These are phyloP conservation scores for Ecdyonurus torrentis DNA, from an alignment of 2,888 invertebrate species.

Conservation along the genomic window DNA sequence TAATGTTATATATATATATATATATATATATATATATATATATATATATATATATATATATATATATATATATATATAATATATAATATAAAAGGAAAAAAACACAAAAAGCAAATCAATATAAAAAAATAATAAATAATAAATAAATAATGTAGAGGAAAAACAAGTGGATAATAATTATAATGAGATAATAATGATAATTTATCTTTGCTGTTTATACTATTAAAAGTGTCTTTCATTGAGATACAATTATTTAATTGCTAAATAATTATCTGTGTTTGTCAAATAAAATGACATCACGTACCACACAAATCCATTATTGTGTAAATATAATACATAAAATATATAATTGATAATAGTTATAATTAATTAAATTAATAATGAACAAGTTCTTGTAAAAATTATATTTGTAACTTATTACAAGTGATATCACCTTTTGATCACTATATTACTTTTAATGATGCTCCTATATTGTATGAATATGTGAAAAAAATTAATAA, in stretches of 20 bases:
- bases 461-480: background rate
- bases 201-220: background rate
- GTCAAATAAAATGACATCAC: background rate
- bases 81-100: background rate
- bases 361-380: too few relatives aligned
- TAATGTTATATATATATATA: too few relatives aligned
- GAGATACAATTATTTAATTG: background rate
- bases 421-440: background rate
- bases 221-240: background rate
- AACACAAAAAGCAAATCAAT: background rate
- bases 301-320: too few relatives aligned
- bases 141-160: too few relatives aligned
- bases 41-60: too few relatives aligned
- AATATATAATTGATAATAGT: too few relatives aligned
- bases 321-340: too few relatives aligned
- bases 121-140: background rate
- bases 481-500: constrained; percentile 11
- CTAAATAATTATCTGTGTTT: background rate
- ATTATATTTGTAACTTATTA: background rate
- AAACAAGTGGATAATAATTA: too few relatives aligned
- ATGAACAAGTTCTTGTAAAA: background rate
- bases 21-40: too few relatives aligned
- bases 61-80: too few relatives aligned
- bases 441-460: background rate
- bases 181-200: background rate